Evolutionary conservation across 2,113 vertebrate genomes (phyloP), one percentile per base, ranked within the genome.

Genomic region (Alligator mississippiensis): DNA sequence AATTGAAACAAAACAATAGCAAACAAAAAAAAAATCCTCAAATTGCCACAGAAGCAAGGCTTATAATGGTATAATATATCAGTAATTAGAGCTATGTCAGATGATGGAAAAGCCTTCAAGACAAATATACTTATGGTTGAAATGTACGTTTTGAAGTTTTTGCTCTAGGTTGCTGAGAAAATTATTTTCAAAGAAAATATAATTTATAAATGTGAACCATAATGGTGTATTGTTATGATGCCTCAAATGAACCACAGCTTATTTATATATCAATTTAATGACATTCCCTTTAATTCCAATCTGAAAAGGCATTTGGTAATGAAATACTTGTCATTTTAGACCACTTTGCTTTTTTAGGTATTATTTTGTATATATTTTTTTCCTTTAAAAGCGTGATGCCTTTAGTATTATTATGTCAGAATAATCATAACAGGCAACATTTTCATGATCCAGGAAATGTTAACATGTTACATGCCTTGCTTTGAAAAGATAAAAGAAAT

Each of bases 371-470:
- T 92, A 34, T 88, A 19, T 68, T 91, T 89, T 89, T 59, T 77
- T 88, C 64, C 83, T 96, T 96, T 92, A 68, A 80, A 96, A 96
- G 54, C 92, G 34, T 90, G 91, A 74, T 95, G 77, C 82, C 87
- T 91, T 17, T 85, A 92, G 79, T 96, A 93, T 93, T 93, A 84
- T 84, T 91, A 81, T 87, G 81, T 96, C 90, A 93, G 91, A 93
- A 96, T 77, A 97, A 89, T 96, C 63, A 28, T 96, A 85, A 94
- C 80, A 97, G 96, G 95, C 84, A 95, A 81, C 85, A 96, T 97
- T 96, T 97, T 96, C 93, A 94, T 96, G 93, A 96, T 15, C 92
- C 74, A 86, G 96, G 96, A 97, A 97, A 96, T 96, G 95, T 97
- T 95, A 96, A 96, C 91, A 95, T 89, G 77, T 95, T 94, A 95